A percentile compares a stretch with the other conserved stretches of the same genome.
Conservation (phyloP, 2,888 invertebrate species). For the Ptilodon capucinus region DNA sequence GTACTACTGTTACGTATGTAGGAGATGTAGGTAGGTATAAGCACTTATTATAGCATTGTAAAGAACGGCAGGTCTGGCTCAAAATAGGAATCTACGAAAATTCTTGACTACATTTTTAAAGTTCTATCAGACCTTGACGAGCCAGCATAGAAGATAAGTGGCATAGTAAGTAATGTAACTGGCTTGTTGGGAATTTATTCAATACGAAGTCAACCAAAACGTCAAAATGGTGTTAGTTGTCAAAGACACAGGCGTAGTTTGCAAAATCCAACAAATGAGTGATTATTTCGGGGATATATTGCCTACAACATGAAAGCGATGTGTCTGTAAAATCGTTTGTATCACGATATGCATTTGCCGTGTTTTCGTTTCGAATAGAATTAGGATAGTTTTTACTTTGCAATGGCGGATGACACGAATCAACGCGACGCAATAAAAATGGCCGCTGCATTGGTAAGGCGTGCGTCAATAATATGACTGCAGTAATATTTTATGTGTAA, state of each 20-base stretch:
- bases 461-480: conserved; percentile 71
- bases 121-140: conserved; percentile 11
- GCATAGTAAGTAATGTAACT: conserved; percentile 53
- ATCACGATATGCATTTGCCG: conserved; percentile 47
- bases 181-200: conserved; percentile 49
- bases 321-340: conserved; percentile 55
- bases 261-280: conserved; percentile 64
- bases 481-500: conserved; percentile 45
- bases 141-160: conserved; percentile 12
- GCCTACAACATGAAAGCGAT: conserved; percentile 53
- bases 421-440: conserved; percentile 82
- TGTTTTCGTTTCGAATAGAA: conserved; percentile 55
- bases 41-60: not conserved
- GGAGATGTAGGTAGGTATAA: not conserved
- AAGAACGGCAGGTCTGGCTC: not conserved
- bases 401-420: conserved; percentile 83
- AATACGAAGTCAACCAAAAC: conserved; percentile 58
- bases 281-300: conserved; percentile 60
- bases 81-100: conserved; percentile 16
- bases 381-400: conserved; percentile 60
- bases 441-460: conserved; percentile 80
- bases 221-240: conserved; percentile 81
- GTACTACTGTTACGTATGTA: not conserved
- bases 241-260: conserved; percentile 75
- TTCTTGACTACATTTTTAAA: conserved; percentile 31